phyloP scores from a whole-genome alignment of 2,797 vertebrate genomes.

The Falco naumanni region DNA sequence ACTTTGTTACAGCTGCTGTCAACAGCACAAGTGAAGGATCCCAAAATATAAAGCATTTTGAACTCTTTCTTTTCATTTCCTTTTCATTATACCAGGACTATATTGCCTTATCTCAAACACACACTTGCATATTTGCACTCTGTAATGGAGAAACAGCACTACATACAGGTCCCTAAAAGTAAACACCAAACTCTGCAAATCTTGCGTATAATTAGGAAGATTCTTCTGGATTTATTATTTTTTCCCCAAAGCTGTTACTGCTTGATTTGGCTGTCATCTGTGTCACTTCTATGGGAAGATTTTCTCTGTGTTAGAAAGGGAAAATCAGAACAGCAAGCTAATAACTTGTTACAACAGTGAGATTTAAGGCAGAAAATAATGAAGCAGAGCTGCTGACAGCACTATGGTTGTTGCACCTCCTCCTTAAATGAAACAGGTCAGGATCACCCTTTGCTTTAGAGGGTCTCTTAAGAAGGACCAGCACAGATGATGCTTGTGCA shows the following conservation, averaged over 20 bases:
- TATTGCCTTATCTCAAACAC: constrained; percentile 63
- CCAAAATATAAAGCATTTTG: constrained; percentile 37
- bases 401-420: not conserved
- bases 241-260: constrained; percentile 6
- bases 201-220: constrained; percentile 51
- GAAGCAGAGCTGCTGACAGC: not conserved
- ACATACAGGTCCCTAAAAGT: constrained; percentile 52
- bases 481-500: not conserved
- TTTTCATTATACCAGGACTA: constrained; percentile 2
- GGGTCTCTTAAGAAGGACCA: not conserved
- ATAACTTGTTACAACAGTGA: not conserved
- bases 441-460: not conserved
- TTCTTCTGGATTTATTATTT: constrained; percentile 41
- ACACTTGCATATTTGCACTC: constrained; percentile 63
- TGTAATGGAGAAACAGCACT: constrained; percentile 64
- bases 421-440: not conserved
- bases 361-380: constrained; percentile 11
- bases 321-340: constrained; percentile 38
- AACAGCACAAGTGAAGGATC: constrained; percentile 9
- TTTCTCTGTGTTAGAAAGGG: not conserved
- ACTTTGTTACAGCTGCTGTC: constrained; percentile 35
- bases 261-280: constrained; percentile 53
- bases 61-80: constrained; percentile 36
- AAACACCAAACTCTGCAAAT: constrained; percentile 60
- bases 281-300: constrained; percentile 16